Evolutionary conservation across 1,140 invertebrate species (phyloP).

Genomic region (Adelges cooleyi): DNA sequence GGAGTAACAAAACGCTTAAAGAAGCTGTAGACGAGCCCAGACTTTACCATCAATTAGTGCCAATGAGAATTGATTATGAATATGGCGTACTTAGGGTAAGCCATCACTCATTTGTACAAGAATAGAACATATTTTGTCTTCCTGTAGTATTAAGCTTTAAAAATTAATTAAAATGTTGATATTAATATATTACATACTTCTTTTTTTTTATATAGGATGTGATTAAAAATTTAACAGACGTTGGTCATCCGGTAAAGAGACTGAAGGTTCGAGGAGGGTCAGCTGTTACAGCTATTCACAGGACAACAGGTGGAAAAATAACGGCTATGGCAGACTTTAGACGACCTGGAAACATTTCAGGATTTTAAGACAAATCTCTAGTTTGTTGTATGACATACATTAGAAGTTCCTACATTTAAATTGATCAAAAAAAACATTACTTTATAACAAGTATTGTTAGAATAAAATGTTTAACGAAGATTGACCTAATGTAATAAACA

Average conservation of each 20-base stretch:
- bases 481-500: too few species aligned
- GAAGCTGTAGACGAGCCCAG: conserved; percentile 2
- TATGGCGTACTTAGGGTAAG: background rate
- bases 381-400: too few species aligned
- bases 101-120: too few species aligned
- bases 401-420: too few species aligned
- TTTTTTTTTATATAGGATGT: conserved; percentile 25
- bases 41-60: conserved; percentile 13
- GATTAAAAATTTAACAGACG: conserved; percentile 15
- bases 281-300: conserved; percentile 28
- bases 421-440: too few species aligned
- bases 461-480: too few species aligned
- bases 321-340: conserved; percentile 30
- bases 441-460: too few species aligned
- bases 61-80: conserved; percentile 10
- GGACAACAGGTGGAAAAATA: background rate
- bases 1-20: conserved; percentile 6
- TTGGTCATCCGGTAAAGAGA: conserved; percentile 12
- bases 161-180: too few species aligned
- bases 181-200: background rate
- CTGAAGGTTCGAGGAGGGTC: background rate
- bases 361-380: too few species aligned
- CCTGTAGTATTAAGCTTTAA: too few species aligned
- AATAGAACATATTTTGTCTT: too few species aligned
- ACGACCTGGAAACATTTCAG: conserved; percentile 29